Evolutionary conservation across 1,140 invertebrate genomes (phyloP), one percentile per base, ranked within the genome.

Genomic region (Vanessa atalanta): DNA sequence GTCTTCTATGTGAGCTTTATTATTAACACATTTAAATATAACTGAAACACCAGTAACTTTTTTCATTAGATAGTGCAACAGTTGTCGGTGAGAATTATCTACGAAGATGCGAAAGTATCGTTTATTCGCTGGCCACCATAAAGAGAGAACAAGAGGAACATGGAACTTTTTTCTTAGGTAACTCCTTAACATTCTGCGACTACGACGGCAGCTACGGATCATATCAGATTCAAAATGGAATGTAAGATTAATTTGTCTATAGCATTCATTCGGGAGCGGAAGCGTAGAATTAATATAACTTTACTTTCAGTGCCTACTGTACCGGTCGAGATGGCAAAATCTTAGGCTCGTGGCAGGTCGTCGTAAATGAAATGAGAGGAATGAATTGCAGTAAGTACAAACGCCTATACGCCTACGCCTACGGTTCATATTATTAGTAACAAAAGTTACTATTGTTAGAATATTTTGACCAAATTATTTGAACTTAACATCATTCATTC

Each of bases 151-250:
- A 94, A 67, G 83, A 85, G 6, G 82, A 86, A 23, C 94, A 95
- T 79, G 94, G 94, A 13, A 93, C 93, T 5, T 85, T 73, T 12
- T 88, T 90, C 74, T 82, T 92, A 37, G 90, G 88, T 43, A 88
- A 93, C 63, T 88, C 90, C 9, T 83, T 80, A 3, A 82, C 93
- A 11, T 82, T 89, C 70, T 95, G 95, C 77, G 94, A 94, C 79
- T 94, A 93, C 73, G 95, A 95, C 83, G 95, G 95, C 51, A 94
- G 90, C 72, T 95, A 93, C 83, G 94, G 94, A 55, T 79, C 88
- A n/a, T 93, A 92, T 77, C 93, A 93, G 77, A 93, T 94, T 47
- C 65, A 76, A 75, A 91, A 90, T 65, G 89, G 91, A 79, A 91
- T 90, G 94, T 94, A 89, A 91, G 93, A 85, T 65, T 60, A 4